phyloP scores from a whole-genome alignment of 1,140 invertebrate species.

The Temnothorax curvispinosus region DNA sequence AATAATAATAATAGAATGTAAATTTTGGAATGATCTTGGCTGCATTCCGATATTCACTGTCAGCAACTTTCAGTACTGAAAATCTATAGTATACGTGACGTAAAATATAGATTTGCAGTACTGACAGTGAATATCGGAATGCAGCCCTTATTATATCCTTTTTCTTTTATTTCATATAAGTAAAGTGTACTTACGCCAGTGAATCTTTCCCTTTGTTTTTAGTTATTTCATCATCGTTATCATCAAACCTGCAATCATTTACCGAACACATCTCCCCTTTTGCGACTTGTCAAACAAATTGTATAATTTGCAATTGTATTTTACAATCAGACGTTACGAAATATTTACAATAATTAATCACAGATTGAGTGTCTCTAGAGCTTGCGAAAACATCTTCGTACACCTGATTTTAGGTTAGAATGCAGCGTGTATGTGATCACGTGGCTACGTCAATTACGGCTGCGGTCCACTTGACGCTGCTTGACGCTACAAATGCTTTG shows the following conservation, averaged over 20 bases:
- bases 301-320: background rate
- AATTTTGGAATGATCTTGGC: background rate
- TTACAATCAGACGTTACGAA: background rate
- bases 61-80: no score
- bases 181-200: conserved; percentile 3
- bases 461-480: no score
- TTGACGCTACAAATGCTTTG: no score
- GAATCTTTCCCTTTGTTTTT: background rate
- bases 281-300: background rate
- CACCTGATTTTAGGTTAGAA: background rate
- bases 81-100: no score
- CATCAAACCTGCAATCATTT: conserved; percentile 18
- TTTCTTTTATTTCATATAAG: background rate
- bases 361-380: background rate
- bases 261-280: conserved; percentile 57
- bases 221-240: background rate
- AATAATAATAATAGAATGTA: background rate
- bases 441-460: background rate
- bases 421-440: background rate
- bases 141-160: background rate
- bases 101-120: no score
- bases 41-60: no score
- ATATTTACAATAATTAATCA: background rate
- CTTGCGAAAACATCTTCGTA: background rate
- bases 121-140: no score